Base-by-base conservation (phyloP, 2,888 invertebrate species). In the Latrodectus elegans region DNA sequence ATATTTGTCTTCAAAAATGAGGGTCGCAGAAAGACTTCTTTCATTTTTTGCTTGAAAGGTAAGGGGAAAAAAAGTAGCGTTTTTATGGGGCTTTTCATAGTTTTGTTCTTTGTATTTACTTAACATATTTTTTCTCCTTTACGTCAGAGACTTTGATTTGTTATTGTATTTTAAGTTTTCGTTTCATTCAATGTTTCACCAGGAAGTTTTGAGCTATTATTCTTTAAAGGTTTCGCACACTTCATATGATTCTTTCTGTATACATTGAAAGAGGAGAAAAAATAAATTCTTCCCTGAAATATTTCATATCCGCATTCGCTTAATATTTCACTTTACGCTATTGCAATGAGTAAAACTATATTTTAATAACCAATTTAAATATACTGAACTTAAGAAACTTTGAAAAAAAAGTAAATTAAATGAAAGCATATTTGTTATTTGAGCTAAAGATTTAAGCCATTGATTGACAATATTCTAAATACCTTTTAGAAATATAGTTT, bases 1-100 rank as follows among this genome's bases (percentile, higher is more conserved):
- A 81, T 77, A 87, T 87, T 87, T 87, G 86, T 87, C 86, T 81
- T 87, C 81, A 87, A 87, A 87, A 87, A 87, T 87, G 80, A 87
- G 86, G 72, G 73, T 72, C 60, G 60, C 8, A 60, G 15, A 60
- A 60, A n/a, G 60, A 15, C n/a, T 60, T 60, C n/a, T 60, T 60
- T 60, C n/a, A 15, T 60, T 15, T 60, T 60, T 60, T 11, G 60
- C 60, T 60, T 11, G 12, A 12, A 60, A 60, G 14, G n/a, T 15
- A 14, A n/a, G n/a, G 11, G 60, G 12, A 0, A 60, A 60, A 60
- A 60, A 60, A 60, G n/a, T 9, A 55, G 55, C 55, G 38, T 55
- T 55, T 55, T 14, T 15, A 55, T n/a, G 60, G 14, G n/a, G 60
- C 12, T n/a, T n/a, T n/a, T 60, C 11, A n/a, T 60, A 60, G 60